phyloP scores from a whole-genome alignment of 2,888 invertebrate species.

The Temnothorax rugatulus region DNA sequence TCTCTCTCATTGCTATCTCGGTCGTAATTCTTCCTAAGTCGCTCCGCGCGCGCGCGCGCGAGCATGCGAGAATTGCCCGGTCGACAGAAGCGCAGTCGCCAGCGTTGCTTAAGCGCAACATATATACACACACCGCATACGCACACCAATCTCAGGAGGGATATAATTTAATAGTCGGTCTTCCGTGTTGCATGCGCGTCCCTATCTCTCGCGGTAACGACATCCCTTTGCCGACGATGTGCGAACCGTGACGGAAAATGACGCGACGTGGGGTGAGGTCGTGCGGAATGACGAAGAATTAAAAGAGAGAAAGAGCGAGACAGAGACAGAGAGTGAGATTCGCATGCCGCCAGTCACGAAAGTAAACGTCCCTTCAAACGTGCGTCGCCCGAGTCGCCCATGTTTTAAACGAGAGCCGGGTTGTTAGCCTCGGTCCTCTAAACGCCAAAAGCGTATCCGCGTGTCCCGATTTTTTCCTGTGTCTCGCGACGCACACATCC shows the following conservation, averaged over 20 bases:
- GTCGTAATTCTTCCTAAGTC: slow-evolving; percentile 81
- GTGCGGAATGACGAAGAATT: slow-evolving; percentile 46
- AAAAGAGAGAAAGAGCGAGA: slow-evolving; percentile 16
- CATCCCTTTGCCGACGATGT: slow-evolving; percentile 59
- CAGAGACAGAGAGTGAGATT: neutral
- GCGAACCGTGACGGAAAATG: slow-evolving; percentile 63
- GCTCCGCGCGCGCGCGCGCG: slow-evolving; percentile 70
- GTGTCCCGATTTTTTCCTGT: neutral
- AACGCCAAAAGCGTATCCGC: slow-evolving; percentile 14
- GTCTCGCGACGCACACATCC: neutral
- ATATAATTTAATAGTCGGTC: slow-evolving; percentile 83
- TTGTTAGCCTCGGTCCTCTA: slow-evolving; percentile 15
- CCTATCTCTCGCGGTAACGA: slow-evolving; percentile 77
- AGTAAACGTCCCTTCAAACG: slow-evolving; percentile 45
- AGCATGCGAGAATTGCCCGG: slow-evolving; percentile 79
- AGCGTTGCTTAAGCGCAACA: slow-evolving; percentile 33
- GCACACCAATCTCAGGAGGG: slow-evolving; percentile 59
- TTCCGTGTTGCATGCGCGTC: slow-evolving; percentile 77
- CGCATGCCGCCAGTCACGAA: slow-evolving; percentile 19
- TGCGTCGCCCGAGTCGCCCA: neutral
- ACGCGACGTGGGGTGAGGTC: slow-evolving; percentile 60
- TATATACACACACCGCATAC: slow-evolving; percentile 32
- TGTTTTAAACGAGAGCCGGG: slow-evolving; percentile 24
- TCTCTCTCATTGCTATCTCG: slow-evolving; percentile 83
- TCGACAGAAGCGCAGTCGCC: slow-evolving; percentile 71